phyloP scores from a whole-genome alignment of 2,888 invertebrate species.

The Druceiella hillmani region DNA sequence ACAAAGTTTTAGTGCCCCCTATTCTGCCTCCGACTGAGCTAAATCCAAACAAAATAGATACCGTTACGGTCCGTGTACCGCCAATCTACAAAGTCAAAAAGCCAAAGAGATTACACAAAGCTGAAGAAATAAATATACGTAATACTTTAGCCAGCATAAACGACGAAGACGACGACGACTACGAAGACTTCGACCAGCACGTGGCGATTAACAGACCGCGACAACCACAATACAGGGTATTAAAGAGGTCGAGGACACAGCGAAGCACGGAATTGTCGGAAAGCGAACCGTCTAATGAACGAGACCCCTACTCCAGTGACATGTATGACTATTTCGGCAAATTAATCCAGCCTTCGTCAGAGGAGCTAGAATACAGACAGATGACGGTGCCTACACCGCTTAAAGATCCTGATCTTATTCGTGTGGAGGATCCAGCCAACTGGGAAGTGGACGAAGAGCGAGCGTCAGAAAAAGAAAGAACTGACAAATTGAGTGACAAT shows the following conservation, averaged over 20 bases:
- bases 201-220: constrained; percentile 31
- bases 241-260: constrained; percentile 13
- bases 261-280: constrained; percentile 11
- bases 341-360: constrained; percentile 35
- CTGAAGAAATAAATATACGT: constrained; percentile 30
- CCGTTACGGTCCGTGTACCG: constrained; percentile 47
- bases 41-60: constrained; percentile 46
- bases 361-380: constrained; percentile 33
- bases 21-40: constrained; percentile 48
- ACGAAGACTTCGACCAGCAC: constrained; percentile 28
- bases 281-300: constrained; percentile 12
- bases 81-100: constrained; percentile 44
- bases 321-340: constrained; percentile 40
- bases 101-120: constrained; percentile 42
- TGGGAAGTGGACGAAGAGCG: constrained; percentile 25
- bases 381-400: constrained; percentile 39
- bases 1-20: constrained; percentile 36
- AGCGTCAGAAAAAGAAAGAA: constrained; percentile 28
- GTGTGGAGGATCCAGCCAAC: no score
- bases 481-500: constrained; percentile 33
- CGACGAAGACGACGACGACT: constrained; percentile 22
- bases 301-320: constrained; percentile 31
- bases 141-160: no score
- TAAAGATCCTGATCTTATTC: constrained; percentile 25
- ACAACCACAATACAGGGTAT: constrained; percentile 29